phyloP scores from a whole-genome alignment of 2,113 vertebrate genomes.

The Chamaetylas fuelleborni region DNA sequence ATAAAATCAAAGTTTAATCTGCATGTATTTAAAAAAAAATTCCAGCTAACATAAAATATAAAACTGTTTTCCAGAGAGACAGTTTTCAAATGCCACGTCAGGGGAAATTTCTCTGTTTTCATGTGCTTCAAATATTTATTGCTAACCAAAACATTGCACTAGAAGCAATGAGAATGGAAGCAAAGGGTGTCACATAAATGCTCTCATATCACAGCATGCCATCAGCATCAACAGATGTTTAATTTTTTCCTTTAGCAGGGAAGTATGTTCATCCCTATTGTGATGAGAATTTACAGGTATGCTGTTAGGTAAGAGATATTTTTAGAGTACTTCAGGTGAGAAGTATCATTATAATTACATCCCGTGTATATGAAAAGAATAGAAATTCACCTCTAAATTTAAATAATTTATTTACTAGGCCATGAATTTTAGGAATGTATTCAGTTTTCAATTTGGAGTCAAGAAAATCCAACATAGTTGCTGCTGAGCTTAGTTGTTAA shows the following conservation, averaged over 20 bases:
- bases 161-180: neutral
- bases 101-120: neutral
- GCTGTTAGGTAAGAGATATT: neutral
- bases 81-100: neutral
- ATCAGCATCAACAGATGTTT: neutral
- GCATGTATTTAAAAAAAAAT: neutral
- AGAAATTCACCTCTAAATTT: neutral
- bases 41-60: neutral
- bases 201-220: neutral
- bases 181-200: neutral
- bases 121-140: neutral
- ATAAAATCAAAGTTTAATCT: neutral
- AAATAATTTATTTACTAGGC: neutral
- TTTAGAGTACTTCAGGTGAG: neutral
- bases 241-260: neutral
- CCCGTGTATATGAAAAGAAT: neutral
- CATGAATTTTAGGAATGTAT: neutral
- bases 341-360: neutral
- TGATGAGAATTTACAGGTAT: neutral
- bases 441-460: neutral
- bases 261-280: neutral
- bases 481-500: neutral
- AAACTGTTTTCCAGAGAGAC: neutral
- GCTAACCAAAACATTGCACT: neutral
- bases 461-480: neutral